A percentile compares a stretch with the other conserved stretches of the same genome.
Conservation (phyloP, 1,140 invertebrate species). For the Tetramorium simillimum region DNA sequence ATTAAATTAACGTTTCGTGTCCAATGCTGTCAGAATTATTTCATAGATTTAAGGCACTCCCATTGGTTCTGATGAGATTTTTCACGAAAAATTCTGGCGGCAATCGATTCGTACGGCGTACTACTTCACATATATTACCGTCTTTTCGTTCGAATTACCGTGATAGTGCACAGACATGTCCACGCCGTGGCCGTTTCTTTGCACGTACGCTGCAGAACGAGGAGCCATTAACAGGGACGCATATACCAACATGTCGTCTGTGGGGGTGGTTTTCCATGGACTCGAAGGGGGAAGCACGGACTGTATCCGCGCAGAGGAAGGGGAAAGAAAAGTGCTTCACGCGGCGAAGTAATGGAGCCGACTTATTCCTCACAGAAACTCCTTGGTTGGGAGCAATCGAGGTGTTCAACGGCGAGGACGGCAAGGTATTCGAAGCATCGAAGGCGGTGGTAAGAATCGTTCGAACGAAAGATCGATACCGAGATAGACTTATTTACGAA, state of each 20-base stretch:
- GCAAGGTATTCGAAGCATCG: constrained; percentile 8
- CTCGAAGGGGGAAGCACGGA: constrained; percentile 16
- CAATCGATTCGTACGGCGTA: background rate
- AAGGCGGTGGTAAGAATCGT: background rate
- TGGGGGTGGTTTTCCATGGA: constrained; percentile 66
- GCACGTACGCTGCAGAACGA: constrained; percentile 59
- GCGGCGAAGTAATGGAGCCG: constrained; percentile 74
- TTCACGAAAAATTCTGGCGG: background rate
- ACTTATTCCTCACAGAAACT: constrained; percentile 72
- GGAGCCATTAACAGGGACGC: constrained; percentile 66
- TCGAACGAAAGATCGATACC: constrained; percentile 23
- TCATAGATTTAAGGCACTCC: background rate
- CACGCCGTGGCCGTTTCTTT: constrained; percentile 51
- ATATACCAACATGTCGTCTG: constrained; percentile 56
- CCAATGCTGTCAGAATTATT: background rate
- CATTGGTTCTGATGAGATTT: background rate
- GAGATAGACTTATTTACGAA: background rate
- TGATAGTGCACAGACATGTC: constrained; percentile 76
- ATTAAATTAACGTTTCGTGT: background rate
- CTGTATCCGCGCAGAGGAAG: constrained; percentile 19
- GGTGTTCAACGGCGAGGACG: background rate
- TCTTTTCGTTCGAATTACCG: constrained; percentile 70
- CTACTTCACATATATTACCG: constrained; percentile 55
- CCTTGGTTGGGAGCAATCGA: constrained; percentile 62
- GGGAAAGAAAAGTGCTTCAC: constrained; percentile 70